Base-by-base conservation (phyloP, 2,797 vertebrate species). In the Pseudomugil gertrudae region DNA sequence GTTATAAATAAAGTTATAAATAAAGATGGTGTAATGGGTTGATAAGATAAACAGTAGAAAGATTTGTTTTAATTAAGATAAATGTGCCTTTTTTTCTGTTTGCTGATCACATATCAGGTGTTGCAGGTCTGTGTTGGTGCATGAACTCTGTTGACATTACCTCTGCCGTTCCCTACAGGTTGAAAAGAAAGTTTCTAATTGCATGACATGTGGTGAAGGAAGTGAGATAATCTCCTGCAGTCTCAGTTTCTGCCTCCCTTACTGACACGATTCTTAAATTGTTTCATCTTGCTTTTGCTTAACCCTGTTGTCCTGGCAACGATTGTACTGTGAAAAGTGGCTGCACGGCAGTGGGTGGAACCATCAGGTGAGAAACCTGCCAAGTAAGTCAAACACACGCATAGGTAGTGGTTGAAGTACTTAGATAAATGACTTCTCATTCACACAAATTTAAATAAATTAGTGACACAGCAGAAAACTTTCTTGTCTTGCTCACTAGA, bases 231-330 rank as follows among this genome's bases (percentile, higher is more conserved):
- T 90, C 81, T 85, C 83, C 79, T 66, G 78, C 69, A 75, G 67
- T 78, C 77, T 70, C 69, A 43, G 40, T 43, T 40, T 40, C 62
- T 63, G 72, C 69, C 76, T 81, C 74, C 78, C 76, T 85, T 63
- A 56, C 86, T 87, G 78, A 90, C 85, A 87, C 63, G 72, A 50
- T 74, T 89, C 78, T 82, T 76, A 85, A 85, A 91, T 83, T 90
- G 84, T 91, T 88, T 88, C 76, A 83, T 80, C 76, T 86, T 91
- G 89, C 92, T 91, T 90, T 91, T 89, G 87, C 82, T 87, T 82
- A 91, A 90, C 81, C 76, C 23, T 45, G 89, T 92, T 85, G 72
- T 87, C 76, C 58, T 43, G 68, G 83, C 84, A 68, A 92, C 80
- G 51, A 73, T 81, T 84, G 67, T 43, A 76, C 85, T 73, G 76